Conservation (phyloP, 2,888 invertebrate genomes). For the Dryococelus australis region DNA sequence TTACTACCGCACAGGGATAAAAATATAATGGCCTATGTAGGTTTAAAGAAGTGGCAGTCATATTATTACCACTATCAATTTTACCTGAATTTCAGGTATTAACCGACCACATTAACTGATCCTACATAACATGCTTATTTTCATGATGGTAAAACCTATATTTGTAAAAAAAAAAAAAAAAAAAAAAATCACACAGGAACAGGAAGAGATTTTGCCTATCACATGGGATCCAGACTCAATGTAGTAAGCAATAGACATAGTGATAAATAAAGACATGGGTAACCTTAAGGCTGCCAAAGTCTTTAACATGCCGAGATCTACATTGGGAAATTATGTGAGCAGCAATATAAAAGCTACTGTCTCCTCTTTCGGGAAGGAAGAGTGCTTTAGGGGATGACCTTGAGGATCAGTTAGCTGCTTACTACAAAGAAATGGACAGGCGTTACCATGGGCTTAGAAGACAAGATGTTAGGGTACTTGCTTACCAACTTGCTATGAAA, state of each 20-base stretch:
- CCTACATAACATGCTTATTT: not conserved
- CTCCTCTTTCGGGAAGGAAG: not conserved
- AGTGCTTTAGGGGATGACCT: not conserved
- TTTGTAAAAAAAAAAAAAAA: too few relatives aligned
- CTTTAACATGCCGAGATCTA: conserved; percentile 13
- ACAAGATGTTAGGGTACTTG: too few relatives aligned
- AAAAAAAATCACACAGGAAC: not conserved
- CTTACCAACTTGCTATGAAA: too few relatives aligned
- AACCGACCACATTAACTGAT: not conserved
- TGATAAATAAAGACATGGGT: not conserved
- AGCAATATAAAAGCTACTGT: conserved; percentile 33
- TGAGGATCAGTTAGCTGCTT: not conserved
- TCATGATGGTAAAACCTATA: not conserved
- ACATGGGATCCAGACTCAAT: conserved; percentile 23
- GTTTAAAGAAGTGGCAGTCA: not conserved
- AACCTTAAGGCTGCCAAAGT: too few relatives aligned
- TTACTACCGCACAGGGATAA: too few relatives aligned
- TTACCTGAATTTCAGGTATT: too few relatives aligned
- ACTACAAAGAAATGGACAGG: too few relatives aligned
- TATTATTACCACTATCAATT: not conserved
- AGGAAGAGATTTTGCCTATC: not conserved
- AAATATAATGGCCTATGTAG: too few relatives aligned
- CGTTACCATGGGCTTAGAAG: too few relatives aligned
- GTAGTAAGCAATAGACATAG: not conserved
- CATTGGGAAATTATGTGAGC: conserved; percentile 26